These are phyloP conservation scores for Tachycineta bicolor DNA, from an alignment of 2,113 vertebrate genomes.

Conservation along the genomic window DNA sequence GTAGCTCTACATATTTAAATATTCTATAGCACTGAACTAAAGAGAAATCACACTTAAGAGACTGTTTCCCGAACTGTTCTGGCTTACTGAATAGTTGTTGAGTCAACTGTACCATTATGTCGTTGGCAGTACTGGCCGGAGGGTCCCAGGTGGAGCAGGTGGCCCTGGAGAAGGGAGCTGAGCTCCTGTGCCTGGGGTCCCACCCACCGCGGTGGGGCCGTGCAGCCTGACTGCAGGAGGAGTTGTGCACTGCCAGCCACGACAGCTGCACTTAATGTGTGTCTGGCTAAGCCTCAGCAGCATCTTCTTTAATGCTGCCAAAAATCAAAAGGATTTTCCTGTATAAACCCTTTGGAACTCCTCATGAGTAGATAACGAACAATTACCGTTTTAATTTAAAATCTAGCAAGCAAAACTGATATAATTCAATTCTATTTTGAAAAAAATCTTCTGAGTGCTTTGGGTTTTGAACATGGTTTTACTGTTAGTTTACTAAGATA, in stretches of 20 bases:
- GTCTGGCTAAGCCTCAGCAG: neutral
- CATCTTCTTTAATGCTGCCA: neutral
- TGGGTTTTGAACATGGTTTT: neutral
- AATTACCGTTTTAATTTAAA: neutral
- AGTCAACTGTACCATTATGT: neutral
- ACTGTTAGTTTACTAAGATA: neutral
- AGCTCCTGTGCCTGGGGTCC: neutral
- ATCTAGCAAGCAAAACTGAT: neutral
- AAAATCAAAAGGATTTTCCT: conserved; percentile 1
- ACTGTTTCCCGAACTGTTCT: neutral
- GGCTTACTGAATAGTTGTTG: neutral
- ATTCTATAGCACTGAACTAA: neutral
- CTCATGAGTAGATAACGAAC: rapidly evolving
- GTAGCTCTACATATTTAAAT: neutral
- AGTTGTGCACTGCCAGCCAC: neutral
- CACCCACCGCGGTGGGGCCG: neutral
- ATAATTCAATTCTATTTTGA: neutral
- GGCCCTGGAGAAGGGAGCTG: neutral
- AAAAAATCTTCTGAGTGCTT: neutral
- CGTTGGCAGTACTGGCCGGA: neutral
- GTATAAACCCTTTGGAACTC: neutral
- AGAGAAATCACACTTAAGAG: neutral
- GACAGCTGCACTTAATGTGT: neutral
- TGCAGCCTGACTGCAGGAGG: neutral
- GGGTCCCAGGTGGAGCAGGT: neutral